Evolutionary conservation across 2,888 invertebrate species (phyloP), one percentile per base, ranked within the genome.

Genomic region (Crematogaster levior): DNA sequence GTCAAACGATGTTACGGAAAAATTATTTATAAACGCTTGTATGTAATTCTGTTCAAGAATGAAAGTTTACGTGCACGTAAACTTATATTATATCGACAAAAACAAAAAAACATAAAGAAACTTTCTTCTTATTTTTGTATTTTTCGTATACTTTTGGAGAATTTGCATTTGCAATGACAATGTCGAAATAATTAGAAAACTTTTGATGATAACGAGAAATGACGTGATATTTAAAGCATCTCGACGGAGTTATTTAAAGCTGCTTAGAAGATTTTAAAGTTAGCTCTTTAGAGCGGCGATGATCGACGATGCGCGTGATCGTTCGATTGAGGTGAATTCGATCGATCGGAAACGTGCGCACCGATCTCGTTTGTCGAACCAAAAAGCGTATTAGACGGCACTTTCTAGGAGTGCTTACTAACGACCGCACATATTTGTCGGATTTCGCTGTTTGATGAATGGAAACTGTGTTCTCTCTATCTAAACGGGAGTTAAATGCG

Each of bases 381-480:
- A 18, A 61, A 63, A 43, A 48, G 58, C 75, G 58, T 56, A 74
- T 81, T 63, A 65, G 63, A 66, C 65, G 65, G 24, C 51, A 81
- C 63, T 81, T 81, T 81, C 58, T 60, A 73, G 74, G 75, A 75
- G 82, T 77, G 58, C 75, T 51, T 74, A 24, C 75, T 84, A 84
- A 79, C 75, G 84, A 82, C 79, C 83, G 61, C 56, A 63, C 53
- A 77, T 68, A 83, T 86, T 85, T 73, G 84, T 84, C 84, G 86
- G 80, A 86, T 82, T 65, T 86, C 82, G 77, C 43, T 46, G 68
- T 79, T 79, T 79, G 77, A 79, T 68, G 77, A 79, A 79, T 79
- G 77, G 77, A 68, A 79, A 79, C 77, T 79, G 68, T 56, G 77
- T 34, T 68, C 77, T 68, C 77, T 61, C 60, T 77, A 77, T 79